Evolutionary conservation across 2,797 vertebrate genomes (phyloP).

Genomic region (Mus caroli): DNA sequence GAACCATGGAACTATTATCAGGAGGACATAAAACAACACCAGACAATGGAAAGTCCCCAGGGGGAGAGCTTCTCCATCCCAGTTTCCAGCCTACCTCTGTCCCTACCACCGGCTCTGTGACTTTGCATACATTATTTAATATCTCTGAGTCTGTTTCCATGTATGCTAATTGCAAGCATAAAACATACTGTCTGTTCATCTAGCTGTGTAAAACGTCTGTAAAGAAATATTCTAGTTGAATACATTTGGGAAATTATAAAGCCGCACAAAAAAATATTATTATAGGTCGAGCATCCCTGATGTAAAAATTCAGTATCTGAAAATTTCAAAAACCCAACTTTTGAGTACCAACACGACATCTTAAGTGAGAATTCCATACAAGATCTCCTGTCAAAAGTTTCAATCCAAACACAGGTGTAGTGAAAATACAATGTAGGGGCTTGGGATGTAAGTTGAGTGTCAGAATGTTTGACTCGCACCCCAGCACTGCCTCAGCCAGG

Average conservation of each 20-base stretch:
- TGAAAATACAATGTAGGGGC: neutral
- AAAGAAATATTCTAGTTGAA: constrained; percentile 53
- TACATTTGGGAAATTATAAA: constrained; percentile 56
- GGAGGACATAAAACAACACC: neutral
- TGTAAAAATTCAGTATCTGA: neutral
- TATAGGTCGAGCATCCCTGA: neutral
- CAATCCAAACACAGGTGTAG: neutral
- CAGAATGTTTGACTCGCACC: neutral
- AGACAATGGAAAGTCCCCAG: neutral
- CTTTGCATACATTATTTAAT: constrained; percentile 29
- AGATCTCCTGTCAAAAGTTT: neutral
- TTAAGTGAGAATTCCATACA: neutral
- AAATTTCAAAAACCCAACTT: neutral
- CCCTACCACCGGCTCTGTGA: neutral
- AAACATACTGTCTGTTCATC: constrained; percentile 39
- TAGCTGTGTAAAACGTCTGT: constrained; percentile 9
- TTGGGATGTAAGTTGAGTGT: neutral
- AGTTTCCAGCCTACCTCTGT: neutral
- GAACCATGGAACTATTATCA: neutral
- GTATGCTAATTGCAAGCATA: constrained; percentile 50
- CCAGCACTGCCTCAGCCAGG: neutral
- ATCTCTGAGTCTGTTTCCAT: constrained; percentile 49
- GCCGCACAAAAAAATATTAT: constrained; percentile 11
- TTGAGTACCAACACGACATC: neutral
- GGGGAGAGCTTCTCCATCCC: neutral